A percentile compares a stretch with the other conserved stretches of the same genome.
phyloP scores from a whole-genome alignment of 2,797 vertebrate genomes.

The Iguana delicatissima region DNA sequence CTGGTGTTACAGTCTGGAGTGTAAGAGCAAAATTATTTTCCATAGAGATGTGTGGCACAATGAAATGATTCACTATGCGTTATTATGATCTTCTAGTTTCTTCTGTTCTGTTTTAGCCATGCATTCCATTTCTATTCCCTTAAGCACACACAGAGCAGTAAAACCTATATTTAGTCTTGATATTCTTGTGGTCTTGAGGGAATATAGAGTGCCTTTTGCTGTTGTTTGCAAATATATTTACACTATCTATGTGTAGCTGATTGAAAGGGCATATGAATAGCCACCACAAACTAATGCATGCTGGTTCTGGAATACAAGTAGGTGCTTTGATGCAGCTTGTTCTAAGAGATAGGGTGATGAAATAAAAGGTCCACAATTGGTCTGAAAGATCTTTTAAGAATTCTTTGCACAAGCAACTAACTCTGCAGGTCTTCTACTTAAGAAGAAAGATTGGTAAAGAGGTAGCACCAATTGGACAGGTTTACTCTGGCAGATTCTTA shows the following conservation, averaged over 20 bases:
- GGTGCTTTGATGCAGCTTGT: not conserved
- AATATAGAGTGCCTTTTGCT: not conserved
- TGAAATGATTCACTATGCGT: not conserved
- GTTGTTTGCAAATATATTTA: slow-evolving; percentile 1
- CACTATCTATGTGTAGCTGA: not conserved
- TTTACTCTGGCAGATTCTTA: not conserved
- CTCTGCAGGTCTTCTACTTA: not conserved
- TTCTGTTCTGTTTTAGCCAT: not conserved
- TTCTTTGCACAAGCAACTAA: not conserved
- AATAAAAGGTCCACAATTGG: not conserved
- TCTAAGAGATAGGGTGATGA: too few species aligned
- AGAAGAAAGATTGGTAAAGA: not conserved
- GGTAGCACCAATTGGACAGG: not conserved
- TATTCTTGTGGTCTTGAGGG: not conserved
- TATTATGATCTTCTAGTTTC: not conserved
- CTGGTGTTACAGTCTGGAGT: not conserved
- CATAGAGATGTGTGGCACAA: too few species aligned
- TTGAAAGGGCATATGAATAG: not conserved
- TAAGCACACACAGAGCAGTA: not conserved
- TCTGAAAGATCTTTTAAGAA: not conserved
- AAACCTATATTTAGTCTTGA: not conserved
- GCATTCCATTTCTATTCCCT: not conserved
- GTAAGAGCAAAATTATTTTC: not conserved
- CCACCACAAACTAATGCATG: not conserved
- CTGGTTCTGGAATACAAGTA: not conserved